phyloP scores from a whole-genome alignment of 2,113 vertebrate genomes.

The Pao palembangensis region DNA sequence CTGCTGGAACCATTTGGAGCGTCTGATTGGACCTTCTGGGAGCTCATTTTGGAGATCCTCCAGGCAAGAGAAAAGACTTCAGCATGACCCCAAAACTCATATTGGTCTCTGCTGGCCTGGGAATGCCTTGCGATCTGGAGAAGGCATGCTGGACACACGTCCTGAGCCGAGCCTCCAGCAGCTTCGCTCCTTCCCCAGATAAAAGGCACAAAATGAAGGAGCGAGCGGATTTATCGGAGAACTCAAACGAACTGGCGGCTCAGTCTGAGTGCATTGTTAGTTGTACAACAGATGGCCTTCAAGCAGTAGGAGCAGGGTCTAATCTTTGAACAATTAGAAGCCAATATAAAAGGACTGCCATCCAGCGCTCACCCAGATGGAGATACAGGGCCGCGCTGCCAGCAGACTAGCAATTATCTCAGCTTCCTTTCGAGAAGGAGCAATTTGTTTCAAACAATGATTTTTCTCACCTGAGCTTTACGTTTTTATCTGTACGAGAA shows the following conservation, averaged over 20 bases:
- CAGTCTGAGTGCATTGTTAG: slow-evolving; percentile 4
- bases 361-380: slow-evolving; percentile 32
- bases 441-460: slow-evolving; percentile 4
- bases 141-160: too few relatives aligned
- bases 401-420: slow-evolving; percentile 24
- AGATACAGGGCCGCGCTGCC: slow-evolving; percentile 19
- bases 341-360: slow-evolving; percentile 17
- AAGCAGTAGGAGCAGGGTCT: slow-evolving; percentile 15
- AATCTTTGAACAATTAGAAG: slow-evolving; percentile 29
- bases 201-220: background rate
- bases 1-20: background rate
- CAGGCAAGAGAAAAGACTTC: background rate
- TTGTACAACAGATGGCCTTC: slow-evolving; percentile 27
- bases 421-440: slow-evolving; percentile 14
- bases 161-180: too few relatives aligned
- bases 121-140: background rate
- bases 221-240: background rate
- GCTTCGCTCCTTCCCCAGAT: background rate
- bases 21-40: background rate
- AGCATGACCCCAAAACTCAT: background rate
- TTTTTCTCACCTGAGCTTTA: slow-evolving; percentile 2
- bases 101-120: background rate
- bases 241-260: background rate
- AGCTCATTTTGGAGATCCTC: background rate
- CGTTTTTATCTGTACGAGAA: slow-evolving; percentile 1